Percentiles rank a stretch among this genome's conserved stretches.
Evolutionary conservation across 2,797 vertebrate genomes (phyloP).

Genomic region (Philypnodon macrostomus): DNA sequence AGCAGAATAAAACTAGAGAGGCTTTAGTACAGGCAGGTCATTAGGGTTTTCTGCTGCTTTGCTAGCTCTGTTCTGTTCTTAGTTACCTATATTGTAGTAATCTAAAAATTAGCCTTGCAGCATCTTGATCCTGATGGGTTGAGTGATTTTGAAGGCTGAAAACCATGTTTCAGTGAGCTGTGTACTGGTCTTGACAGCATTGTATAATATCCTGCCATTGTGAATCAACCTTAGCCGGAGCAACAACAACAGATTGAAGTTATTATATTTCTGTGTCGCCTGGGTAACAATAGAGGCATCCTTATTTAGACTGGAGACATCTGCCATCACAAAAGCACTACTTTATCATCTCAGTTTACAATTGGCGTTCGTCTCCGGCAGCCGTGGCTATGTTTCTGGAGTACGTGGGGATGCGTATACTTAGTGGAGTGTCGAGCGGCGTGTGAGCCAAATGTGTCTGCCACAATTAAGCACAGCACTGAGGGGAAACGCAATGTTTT

Average conservation of each 20-base stretch:
- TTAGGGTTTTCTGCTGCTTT: too few relatives aligned
- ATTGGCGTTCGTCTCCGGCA: constrained; percentile 27
- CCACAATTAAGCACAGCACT: constrained; percentile 47
- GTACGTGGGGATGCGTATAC: constrained; percentile 10
- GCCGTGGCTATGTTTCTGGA: constrained; percentile 21
- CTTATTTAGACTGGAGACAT: constrained; percentile 16
- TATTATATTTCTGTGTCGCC: constrained; percentile 6
- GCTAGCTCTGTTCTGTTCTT: too few relatives aligned
- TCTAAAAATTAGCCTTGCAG: too few relatives aligned
- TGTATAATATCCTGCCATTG: too few relatives aligned
- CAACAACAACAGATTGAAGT: not conserved
- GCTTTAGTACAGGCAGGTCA: too few relatives aligned
- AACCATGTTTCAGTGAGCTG: too few relatives aligned
- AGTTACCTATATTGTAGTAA: too few relatives aligned
- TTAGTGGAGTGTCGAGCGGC: constrained; percentile 37
- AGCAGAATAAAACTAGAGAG: too few relatives aligned
- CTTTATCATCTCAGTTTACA: constrained; percentile 53
- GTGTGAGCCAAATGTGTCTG: constrained; percentile 48
- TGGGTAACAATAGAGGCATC: constrained; percentile 3
- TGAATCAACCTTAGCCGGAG: not conserved
- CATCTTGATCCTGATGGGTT: too few relatives aligned
- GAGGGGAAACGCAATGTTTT: constrained; percentile 58
- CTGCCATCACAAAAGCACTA: constrained; percentile 15
- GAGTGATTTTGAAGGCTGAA: too few relatives aligned
- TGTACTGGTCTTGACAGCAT: too few relatives aligned